Conservation (phyloP, 2,113 vertebrate species). For the Bubo bubo region DNA sequence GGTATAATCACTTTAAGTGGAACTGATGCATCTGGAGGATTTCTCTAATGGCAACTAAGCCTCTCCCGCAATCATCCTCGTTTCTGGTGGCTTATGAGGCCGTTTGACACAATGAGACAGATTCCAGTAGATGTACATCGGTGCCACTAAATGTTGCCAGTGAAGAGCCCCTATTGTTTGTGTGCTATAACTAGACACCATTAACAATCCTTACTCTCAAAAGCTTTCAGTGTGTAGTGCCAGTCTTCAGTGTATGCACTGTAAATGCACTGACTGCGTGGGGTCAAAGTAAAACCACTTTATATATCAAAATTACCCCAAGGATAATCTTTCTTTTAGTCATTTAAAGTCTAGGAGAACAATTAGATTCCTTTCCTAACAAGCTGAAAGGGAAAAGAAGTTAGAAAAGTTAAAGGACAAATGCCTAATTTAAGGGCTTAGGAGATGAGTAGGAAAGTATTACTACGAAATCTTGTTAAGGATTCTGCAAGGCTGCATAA, state of each 20-base stretch:
- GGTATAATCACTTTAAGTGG: neutral
- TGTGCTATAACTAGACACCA: neutral
- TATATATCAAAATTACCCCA: neutral
- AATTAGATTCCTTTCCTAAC: neutral
- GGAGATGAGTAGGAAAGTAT: neutral
- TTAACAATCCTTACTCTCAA: neutral
- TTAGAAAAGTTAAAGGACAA: conserved; percentile 11
- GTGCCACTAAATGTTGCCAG: neutral
- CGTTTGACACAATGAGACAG: neutral
- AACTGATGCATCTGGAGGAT: neutral
- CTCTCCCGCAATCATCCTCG: neutral
- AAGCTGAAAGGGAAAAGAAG: neutral
- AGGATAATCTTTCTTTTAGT: neutral
- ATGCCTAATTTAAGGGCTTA: neutral
- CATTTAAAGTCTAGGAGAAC: neutral
- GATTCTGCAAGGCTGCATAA: neutral
- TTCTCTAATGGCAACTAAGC: neutral
- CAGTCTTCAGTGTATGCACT: neutral
- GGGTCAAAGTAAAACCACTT: neutral
- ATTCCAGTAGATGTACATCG: neutral
- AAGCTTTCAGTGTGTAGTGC: neutral
- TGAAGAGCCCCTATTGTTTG: neutral
- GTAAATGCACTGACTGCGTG: neutral
- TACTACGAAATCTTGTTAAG: neutral
- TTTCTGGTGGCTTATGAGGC: neutral